These are phyloP conservation scores for Tenualosa thibaudeaui DNA, from an alignment of 2,797 vertebrate genomes.

Conservation along the genomic window DNA sequence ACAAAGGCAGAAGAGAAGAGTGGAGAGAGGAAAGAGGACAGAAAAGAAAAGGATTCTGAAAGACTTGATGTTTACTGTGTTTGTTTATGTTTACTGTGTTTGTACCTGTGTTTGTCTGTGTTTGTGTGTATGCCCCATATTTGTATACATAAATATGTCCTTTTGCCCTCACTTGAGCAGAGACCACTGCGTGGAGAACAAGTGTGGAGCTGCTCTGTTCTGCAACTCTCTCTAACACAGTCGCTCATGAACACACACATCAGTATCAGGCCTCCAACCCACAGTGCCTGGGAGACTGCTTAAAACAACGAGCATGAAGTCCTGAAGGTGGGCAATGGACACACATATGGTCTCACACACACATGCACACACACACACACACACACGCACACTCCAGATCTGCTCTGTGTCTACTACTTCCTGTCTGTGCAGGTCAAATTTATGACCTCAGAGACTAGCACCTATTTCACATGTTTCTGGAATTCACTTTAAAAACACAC, in stretches of 20 bases:
- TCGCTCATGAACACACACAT: not conserved
- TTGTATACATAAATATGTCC: no score
- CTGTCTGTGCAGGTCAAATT: conserved; percentile 49
- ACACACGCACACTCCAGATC: not conserved
- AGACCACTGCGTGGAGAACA: not conserved
- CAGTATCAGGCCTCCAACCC: not conserved
- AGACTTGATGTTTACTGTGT: no score
- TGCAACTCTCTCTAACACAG: not conserved
- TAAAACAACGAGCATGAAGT: not conserved
- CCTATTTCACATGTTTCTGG: conserved; percentile 48
- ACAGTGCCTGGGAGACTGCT: not conserved
- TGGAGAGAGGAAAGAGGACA: not conserved
- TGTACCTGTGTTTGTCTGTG: no score
- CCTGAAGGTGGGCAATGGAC: not conserved
- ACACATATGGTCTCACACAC: conserved; percentile 2
- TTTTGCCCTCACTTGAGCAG: not conserved
- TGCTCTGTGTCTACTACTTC: conserved; percentile 40
- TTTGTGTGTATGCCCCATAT: not conserved
- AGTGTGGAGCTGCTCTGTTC: not conserved
- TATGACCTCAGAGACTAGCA: conserved; percentile 48
- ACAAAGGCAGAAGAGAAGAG: not conserved
- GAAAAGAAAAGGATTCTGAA: not conserved
- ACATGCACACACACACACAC: not conserved
- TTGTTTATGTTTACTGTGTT: no score
- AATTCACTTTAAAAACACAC: conserved; percentile 49